A percentile compares a stretch with the other conserved stretches of the same genome.
Conservation (phyloP, 1,140 invertebrate species). For the Armadillidium nasatum region DNA sequence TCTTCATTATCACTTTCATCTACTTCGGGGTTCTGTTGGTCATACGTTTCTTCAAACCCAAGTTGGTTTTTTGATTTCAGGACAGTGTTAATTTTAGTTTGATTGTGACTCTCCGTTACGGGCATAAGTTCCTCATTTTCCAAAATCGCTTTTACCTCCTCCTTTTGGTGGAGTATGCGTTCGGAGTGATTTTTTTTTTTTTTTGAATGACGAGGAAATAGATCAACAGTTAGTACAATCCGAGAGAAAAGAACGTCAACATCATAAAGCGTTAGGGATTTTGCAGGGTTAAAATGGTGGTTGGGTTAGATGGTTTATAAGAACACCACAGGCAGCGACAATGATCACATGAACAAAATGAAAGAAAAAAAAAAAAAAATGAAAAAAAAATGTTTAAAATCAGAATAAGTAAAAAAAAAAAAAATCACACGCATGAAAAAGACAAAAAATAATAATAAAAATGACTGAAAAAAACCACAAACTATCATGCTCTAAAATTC, state of each 20-base stretch:
- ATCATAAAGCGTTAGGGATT: background rate
- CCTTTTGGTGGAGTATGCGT: background rate
- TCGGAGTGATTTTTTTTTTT: too few relatives aligned
- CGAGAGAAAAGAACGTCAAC: too few relatives aligned
- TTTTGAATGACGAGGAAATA: background rate
- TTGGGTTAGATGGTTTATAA: conserved; percentile 1
- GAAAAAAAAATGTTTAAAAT: too few relatives aligned
- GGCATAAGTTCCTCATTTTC: background rate
- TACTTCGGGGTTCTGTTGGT: background rate
- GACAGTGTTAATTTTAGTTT: too few relatives aligned
- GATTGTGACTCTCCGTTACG: background rate
- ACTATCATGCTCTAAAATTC: too few relatives aligned
- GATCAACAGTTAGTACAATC: background rate
- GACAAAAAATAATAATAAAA: too few relatives aligned
- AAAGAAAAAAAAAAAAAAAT: background rate
- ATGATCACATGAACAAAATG: background rate
- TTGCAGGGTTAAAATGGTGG: background rate
- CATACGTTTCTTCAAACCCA: background rate
- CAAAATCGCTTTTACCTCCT: background rate
- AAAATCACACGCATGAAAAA: too few relatives aligned
- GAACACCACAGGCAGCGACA: background rate
- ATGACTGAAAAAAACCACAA: too few relatives aligned
- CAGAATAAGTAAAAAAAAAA: too few relatives aligned
- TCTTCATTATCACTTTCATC: background rate
- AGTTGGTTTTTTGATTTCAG: background rate